Conservation (phyloP, 2,888 invertebrate genomes). For the Anorthoa munda region DNA sequence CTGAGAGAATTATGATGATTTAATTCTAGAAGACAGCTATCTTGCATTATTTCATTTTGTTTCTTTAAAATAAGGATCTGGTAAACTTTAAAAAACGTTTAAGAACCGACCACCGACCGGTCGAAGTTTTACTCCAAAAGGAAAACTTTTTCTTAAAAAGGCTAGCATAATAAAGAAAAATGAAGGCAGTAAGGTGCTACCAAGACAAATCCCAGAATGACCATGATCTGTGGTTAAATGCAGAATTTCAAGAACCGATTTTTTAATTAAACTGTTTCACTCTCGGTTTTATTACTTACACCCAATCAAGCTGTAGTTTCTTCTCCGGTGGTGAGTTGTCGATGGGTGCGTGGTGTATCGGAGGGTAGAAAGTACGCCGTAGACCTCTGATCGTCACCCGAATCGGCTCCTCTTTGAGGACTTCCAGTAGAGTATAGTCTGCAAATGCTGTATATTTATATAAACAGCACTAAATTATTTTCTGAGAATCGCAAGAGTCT, state of each 20-base stretch:
- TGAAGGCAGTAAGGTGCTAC: no score
- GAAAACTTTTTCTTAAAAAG: no score
- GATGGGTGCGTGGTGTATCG: slow-evolving; percentile 95
- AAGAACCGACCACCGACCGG: no score
- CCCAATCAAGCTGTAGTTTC: slow-evolving; percentile 97
- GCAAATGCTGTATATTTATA: slow-evolving; percentile 33
- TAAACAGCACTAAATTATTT: no score
- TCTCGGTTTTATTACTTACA: slow-evolving; percentile 88
- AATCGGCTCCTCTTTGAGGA: slow-evolving; percentile 96
- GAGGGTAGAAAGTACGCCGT: slow-evolving; percentile 96
- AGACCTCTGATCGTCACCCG: slow-evolving; percentile 96
- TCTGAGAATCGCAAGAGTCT: no score
- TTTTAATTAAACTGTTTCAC: not conserved
- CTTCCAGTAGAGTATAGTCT: slow-evolving; percentile 96
- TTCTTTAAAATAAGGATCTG: no score
- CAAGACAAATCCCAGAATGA: no score
- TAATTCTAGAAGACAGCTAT: not conserved
- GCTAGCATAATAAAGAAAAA: no score
- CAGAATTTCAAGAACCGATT: not conserved
- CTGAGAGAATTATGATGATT: slow-evolving; percentile 80
- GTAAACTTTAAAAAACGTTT: no score
- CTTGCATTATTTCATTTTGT: no score
- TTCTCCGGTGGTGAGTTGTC: slow-evolving; percentile 97
- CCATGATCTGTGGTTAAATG: not conserved
- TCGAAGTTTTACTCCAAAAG: no score